phyloP scores from a whole-genome alignment of 37 sponge, comb jelly and placozoan species.

The Axinella damicornis region DNA sequence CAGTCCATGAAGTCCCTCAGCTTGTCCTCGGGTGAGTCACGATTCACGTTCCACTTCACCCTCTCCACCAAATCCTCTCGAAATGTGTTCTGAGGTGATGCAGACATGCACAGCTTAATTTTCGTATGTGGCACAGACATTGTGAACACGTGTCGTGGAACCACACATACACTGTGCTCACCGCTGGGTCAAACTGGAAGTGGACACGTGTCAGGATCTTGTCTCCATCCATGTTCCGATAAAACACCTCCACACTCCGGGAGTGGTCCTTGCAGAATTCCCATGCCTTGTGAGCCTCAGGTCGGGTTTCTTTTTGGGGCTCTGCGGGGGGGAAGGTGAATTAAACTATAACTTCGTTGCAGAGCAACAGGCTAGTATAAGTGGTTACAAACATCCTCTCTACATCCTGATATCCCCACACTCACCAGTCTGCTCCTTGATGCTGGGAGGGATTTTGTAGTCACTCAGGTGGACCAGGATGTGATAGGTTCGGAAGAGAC shows the following conservation, averaged over 20 bases:
- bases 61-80: constrained; percentile 71
- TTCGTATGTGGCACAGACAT: too few relatives aligned
- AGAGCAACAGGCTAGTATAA: too few relatives aligned
- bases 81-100: constrained; percentile 33
- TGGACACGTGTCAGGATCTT: constrained; percentile 58
- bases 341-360: too few relatives aligned
- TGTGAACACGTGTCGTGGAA: too few relatives aligned
- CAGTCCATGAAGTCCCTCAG: constrained; percentile 84
- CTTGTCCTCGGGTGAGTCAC: constrained; percentile 85
- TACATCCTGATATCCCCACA: too few relatives aligned
- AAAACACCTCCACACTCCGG: constrained; percentile 4
- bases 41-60: constrained; percentile 80
- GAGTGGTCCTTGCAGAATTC: constrained; percentile 38
- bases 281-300: constrained; percentile 36
- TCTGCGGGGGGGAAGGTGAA: too few relatives aligned
- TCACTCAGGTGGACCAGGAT: constrained; percentile 47
- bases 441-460: neutral
- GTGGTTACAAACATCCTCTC: too few relatives aligned
- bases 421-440: too few relatives aligned
- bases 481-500: constrained; percentile 51
- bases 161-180: constrained; percentile 10
- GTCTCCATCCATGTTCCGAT: constrained; percentile 57
- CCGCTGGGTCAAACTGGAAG: constrained; percentile 43
- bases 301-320: too few relatives aligned
- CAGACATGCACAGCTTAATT: too few relatives aligned